phyloP scores from a whole-genome alignment of 2,888 invertebrate species.

The Neoitamus cyanurus region DNA sequence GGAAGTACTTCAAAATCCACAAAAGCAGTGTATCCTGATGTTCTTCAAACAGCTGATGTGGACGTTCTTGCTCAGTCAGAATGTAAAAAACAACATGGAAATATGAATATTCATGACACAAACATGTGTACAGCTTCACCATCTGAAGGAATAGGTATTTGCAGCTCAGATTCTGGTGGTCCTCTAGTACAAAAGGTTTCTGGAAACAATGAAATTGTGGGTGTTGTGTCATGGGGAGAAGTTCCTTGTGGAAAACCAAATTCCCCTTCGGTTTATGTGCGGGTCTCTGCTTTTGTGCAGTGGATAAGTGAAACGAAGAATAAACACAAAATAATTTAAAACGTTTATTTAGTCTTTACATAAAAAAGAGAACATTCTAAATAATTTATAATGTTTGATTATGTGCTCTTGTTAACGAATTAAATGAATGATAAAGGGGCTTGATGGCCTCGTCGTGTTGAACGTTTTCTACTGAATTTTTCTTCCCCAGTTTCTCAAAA shows the following conservation, averaged over 20 bases:
- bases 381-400: no score
- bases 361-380: no score
- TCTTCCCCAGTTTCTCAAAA: no score
- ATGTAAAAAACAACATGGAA: constrained; percentile 58
- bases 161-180: constrained; percentile 64
- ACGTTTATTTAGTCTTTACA: not conserved
- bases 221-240: constrained; percentile 69
- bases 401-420: no score
- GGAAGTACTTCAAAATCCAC: constrained; percentile 63
- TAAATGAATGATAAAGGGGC: no score
- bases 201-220: constrained; percentile 60
- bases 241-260: constrained; percentile 66
- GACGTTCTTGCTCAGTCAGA: constrained; percentile 60
- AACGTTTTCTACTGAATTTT: no score
- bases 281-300: constrained; percentile 66
- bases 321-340: not conserved
- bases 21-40: constrained; percentile 57
- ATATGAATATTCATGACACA: constrained; percentile 56
- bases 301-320: constrained; percentile 59
- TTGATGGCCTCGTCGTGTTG: no score
- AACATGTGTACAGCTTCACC: constrained; percentile 64
- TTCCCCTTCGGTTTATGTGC: constrained; percentile 68
- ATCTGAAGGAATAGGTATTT: constrained; percentile 63
- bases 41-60: constrained; percentile 61
- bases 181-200: constrained; percentile 60